Evolutionary conservation across 1,140 invertebrate genomes (phyloP).

Genomic region (Drosophila hydei): DNA sequence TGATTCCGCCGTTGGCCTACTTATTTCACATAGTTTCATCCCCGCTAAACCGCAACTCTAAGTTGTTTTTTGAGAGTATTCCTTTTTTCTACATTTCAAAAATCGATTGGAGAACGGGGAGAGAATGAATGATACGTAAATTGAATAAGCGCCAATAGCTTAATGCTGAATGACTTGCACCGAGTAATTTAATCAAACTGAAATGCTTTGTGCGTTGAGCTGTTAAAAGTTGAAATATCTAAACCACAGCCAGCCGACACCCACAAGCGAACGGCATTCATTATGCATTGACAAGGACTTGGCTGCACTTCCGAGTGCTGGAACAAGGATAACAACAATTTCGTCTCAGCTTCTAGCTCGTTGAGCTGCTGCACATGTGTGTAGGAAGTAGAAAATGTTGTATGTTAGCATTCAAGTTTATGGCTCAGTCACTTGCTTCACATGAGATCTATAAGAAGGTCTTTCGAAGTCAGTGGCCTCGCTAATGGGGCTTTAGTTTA

Average conservation of each 20-base stretch:
- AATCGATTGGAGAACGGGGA: constrained; percentile 27
- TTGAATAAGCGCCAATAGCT: constrained; percentile 11
- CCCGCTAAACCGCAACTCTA: constrained; percentile 27
- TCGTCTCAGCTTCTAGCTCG: too few species aligned
- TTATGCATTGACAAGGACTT: constrained; percentile 31
- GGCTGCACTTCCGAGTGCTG: constrained; percentile 16
- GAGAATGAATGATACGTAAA: constrained; percentile 11
- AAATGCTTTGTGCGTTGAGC: constrained; percentile 4
- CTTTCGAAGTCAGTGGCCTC: constrained; percentile 18
- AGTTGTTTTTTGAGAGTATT: constrained; percentile 1
- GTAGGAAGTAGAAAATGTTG: constrained; percentile 17
- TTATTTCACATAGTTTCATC: constrained; percentile 44
- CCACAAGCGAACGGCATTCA: background rate
- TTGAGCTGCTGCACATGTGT: constrained; percentile 1
- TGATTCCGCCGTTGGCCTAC: constrained; percentile 39
- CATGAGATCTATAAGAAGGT: background rate
- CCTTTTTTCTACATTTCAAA: constrained; percentile 23
- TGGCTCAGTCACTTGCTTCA: constrained; percentile 21
- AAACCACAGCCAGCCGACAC: background rate
- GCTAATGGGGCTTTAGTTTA: background rate
- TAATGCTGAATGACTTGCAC: constrained; percentile 2
- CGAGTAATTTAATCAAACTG: constrained; percentile 24
- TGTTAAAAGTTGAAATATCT: background rate
- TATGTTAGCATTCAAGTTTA: constrained; percentile 36
- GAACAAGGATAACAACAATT: background rate